phyloP scores from a whole-genome alignment of 2,113 vertebrate species.

The Phodopus roborovskii region DNA sequence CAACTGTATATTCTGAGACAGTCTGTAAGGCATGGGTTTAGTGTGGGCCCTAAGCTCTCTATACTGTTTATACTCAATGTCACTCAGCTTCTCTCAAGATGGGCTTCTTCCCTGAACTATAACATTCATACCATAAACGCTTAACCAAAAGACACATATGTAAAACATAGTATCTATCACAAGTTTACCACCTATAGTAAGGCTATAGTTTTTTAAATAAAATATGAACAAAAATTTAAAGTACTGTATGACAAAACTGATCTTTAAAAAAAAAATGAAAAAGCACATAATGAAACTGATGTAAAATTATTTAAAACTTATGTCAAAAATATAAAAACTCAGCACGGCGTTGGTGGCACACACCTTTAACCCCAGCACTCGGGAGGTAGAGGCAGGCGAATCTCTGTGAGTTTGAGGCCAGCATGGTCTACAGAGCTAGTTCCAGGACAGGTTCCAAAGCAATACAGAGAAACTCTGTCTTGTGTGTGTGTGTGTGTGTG shows the following conservation, averaged over 20 bases:
- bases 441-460: too few relatives aligned
- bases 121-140: not conserved
- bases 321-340: not conserved
- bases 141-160: not conserved
- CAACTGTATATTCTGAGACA: not conserved
- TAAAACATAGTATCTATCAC: not conserved
- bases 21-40: not conserved
- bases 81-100: not conserved
- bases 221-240: not conserved
- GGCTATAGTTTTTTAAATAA: constrained; percentile 46
- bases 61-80: not conserved
- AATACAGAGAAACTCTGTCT: too few relatives aligned
- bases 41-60: not conserved
- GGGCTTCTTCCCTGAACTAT: constrained; percentile 18
- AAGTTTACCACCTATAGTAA: not conserved
- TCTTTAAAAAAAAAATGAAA: constrained; percentile 25
- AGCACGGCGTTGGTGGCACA: too few relatives aligned
- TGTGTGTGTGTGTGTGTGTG: too few relatives aligned
- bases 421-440: too few relatives aligned
- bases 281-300: not conserved
- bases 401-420: too few relatives aligned
- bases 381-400: too few relatives aligned
- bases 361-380: too few relatives aligned
- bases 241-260: not conserved
- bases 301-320: not conserved